Base-by-base conservation (phyloP, 2,113 vertebrate genomes). In the Steatornis caripensis region DNA sequence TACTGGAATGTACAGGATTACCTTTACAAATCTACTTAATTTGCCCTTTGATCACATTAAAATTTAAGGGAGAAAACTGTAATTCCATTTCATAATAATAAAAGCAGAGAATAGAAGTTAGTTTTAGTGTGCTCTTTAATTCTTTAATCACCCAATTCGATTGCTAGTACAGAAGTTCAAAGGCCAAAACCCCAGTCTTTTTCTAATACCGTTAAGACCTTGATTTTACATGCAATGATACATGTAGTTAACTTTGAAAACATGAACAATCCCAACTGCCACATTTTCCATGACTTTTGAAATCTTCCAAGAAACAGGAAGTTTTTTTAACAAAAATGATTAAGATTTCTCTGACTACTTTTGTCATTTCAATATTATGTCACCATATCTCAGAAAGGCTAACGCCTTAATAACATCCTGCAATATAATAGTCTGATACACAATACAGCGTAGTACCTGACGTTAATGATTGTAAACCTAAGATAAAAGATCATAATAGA, bases 21-120 rank as follows among this genome's bases (percentile, higher is more conserved):
- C 26, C 74, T 87, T 94, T 85, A 90, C 78, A 96, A 96, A 97
- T 79, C 91, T 91, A 46, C 75, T 94, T 96, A 95, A 78, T 90
- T 74, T 92, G 64, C 68, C 60, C 91, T 95, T 84, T 92, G 94
- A 95, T 97, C 51, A 24, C 81, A 83, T 65, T 54, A 88, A 74
- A 92, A n/a, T 81, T 94, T 62, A 93, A 79, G n/a, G 53, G 70
- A 93, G 70, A 78, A 85, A 87, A 93, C 46, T 72, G 51, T 91
- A 94, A 95, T 90, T 74, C 55, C 62, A 90, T 86, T 84, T 84
- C 46, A 81, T 62, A 95, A 87, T 58, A 86, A 66, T 53, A 83
- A 96, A 96, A 95, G 54, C 36, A 51, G 74, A 87, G 74, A 88
- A 61, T 23, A 84, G 37, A 84, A 74, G 48, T 71, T 92, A 68